phyloP scores from a whole-genome alignment of 35 echinoderm and acorn worm species.

The Holothuria glaberrima region DNA sequence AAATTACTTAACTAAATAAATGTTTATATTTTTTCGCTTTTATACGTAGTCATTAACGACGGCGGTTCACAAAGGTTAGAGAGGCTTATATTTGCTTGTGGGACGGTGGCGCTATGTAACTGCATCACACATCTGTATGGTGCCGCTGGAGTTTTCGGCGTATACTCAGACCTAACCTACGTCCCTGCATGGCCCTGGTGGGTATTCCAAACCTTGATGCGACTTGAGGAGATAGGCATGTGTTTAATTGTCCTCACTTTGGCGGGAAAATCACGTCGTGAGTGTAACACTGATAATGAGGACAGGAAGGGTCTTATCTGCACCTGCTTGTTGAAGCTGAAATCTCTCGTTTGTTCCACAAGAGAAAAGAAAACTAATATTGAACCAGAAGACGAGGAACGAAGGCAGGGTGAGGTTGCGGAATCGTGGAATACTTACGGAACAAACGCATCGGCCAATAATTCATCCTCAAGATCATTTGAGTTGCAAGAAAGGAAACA shows the following conservation, averaged over 20 bases:
- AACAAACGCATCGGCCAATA: background rate
- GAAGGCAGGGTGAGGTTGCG: background rate
- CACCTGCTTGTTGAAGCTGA: background rate
- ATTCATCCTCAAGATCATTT: background rate
- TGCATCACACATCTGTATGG: slow-evolving; percentile 89
- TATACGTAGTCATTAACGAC: slow-evolving; percentile 15
- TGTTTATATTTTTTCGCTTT: no score
- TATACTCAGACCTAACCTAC: slow-evolving; percentile 76
- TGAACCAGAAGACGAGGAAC: background rate
- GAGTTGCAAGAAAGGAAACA: no score
- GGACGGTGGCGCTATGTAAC: slow-evolving; percentile 54
- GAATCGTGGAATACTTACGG: slow-evolving; percentile 17
- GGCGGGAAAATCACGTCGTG: slow-evolving; percentile 69
- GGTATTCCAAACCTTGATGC: slow-evolving; percentile 82
- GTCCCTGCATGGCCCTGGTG: slow-evolving; percentile 90
- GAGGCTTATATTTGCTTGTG: slow-evolving; percentile 65
- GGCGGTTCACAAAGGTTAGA: slow-evolving; percentile 67
- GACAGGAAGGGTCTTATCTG: background rate
- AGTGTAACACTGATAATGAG: background rate
- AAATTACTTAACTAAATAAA: no score
- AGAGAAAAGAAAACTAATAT: background rate
- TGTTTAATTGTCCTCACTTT: slow-evolving; percentile 64
- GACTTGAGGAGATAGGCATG: slow-evolving; percentile 79
- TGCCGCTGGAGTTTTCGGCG: slow-evolving; percentile 80
- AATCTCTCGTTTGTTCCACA: background rate